phyloP scores from a whole-genome alignment of 2,113 vertebrate species.

The Okapia johnstoni region DNA sequence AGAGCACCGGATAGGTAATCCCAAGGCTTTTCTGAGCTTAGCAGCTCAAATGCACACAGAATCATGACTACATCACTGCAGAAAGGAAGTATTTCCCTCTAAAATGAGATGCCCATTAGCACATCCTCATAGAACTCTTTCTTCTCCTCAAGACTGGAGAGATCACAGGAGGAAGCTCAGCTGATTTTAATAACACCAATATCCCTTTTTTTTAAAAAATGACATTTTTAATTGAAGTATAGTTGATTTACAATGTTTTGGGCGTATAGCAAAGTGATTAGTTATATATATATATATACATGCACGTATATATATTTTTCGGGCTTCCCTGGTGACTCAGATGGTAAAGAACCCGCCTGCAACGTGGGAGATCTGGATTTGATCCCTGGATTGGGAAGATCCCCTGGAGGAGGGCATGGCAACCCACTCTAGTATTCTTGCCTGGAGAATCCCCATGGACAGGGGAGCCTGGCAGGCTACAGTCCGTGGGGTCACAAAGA shows the following conservation, averaged over 20 bases:
- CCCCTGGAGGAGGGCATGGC: neutral
- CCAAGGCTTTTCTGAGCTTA: neutral
- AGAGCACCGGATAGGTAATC: neutral
- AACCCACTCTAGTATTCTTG: neutral
- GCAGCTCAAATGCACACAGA: neutral
- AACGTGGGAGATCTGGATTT: neutral
- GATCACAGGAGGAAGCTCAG: neutral
- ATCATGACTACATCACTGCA: neutral
- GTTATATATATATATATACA: too few relatives aligned
- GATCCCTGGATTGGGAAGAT: neutral
- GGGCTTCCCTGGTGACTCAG: neutral
- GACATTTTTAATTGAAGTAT: neutral
- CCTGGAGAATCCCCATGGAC: neutral
- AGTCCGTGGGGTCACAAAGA: neutral
- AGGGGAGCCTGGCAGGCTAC: neutral
- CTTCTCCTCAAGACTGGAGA: neutral
- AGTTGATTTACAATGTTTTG: neutral
- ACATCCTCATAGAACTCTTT: neutral
- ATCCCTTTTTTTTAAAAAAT: neutral
- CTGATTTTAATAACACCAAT: neutral
- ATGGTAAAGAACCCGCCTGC: neutral
- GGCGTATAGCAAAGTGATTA: neutral
- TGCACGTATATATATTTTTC: rapidly evolving
- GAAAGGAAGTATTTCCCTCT: neutral
- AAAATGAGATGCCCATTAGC: neutral